Base-by-base conservation (phyloP, 2,888 invertebrate genomes). In the Chaetogeoica ovagalla region DNA sequence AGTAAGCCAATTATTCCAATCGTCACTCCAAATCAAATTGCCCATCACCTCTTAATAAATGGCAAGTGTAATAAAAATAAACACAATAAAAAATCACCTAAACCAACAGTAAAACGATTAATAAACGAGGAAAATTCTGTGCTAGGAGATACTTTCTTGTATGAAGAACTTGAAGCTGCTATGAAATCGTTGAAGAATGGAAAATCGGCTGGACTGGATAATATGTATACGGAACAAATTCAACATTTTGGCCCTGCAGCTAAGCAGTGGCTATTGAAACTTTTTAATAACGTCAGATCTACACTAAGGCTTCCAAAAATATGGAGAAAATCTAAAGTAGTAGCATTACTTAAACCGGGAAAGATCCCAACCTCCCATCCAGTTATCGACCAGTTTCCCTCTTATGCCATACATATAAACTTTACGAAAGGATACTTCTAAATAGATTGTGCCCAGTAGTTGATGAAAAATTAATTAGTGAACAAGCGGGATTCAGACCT, bases 391-490 rank as follows among this genome's bases (percentile, higher is more conserved):
- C 30, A 62, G 17, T 62, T 6, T 62, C 30, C n/a, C 43, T 43
- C 43, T 9, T 43, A 43, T 43, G 43, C 43, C 43, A 43, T 9
- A 43, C 43, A 9, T 43, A 43, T 9, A 43, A 43, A 43, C 62
- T 62, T 5, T 62, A 62, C 8, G 15, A 62, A 62, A 30, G 7
- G 66, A 21, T 66, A 11, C n/a, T 66, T 43, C 9, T 66, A n/a
- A 66, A n/a, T 21, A 66, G 66, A 21, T 43, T 66, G 4, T 7
- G n/a, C n/a, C 66, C 43, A 43, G 21, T n/a, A 15, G 43, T 66
- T n/a, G 21, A 66, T 43, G 43, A 43, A 8, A 66, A 66, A 66
- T 66, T 66, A 66, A 43, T 66, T 43, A 66, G 43, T n/a, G 43
- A 43, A 43, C n/a, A 66, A 66, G 43, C 43, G 19, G n/a, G 66